These are phyloP conservation scores for Equus quagga DNA, from an alignment of 2,113 vertebrate genomes.

Conservation along the genomic window DNA sequence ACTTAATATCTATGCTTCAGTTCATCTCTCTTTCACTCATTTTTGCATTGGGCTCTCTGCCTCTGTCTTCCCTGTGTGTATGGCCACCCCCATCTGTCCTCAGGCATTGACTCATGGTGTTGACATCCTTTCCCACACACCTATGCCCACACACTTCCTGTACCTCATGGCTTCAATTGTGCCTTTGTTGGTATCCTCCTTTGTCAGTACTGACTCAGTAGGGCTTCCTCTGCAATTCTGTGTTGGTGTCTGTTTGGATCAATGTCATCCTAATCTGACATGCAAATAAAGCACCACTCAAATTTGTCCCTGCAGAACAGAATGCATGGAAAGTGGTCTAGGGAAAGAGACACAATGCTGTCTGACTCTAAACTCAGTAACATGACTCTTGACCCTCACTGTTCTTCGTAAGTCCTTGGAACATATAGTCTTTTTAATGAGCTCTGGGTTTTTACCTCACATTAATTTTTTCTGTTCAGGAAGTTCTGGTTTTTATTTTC, in stretches of 20 bases:
- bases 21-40: neutral
- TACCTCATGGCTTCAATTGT: neutral
- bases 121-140: neutral
- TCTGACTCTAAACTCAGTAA: neutral
- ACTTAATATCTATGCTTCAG: neutral
- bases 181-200: neutral
- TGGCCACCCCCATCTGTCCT: neutral
- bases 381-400: neutral
- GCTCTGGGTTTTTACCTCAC: neutral
- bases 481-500: neutral
- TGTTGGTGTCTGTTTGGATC: constrained; percentile 55
- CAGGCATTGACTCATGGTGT: neutral
- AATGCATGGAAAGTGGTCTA: neutral
- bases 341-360: neutral
- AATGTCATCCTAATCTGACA: neutral
- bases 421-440: neutral
- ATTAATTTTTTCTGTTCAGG: neutral
- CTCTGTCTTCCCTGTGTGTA: neutral
- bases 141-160: constrained; percentile 47
- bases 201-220: constrained; percentile 31
- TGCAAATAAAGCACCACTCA: neutral
- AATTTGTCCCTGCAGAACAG: neutral
- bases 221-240: constrained; percentile 8
- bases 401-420: neutral
- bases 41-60: neutral